phyloP scores from a whole-genome alignment of 2,113 vertebrate genomes.

The Halcyon senegalensis region DNA sequence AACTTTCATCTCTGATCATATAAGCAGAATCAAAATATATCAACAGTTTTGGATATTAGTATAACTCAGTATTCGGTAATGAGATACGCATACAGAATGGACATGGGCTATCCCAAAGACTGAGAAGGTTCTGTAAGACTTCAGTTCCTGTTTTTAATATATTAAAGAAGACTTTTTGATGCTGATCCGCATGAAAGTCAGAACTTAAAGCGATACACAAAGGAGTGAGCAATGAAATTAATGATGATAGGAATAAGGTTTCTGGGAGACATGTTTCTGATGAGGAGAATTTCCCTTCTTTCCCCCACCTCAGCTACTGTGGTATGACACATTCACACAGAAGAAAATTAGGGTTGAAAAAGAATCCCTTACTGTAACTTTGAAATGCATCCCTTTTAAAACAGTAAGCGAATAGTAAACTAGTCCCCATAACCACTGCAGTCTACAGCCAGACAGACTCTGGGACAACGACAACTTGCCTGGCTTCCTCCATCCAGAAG shows the following conservation, averaged over 20 bases:
- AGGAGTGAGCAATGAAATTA: not conserved
- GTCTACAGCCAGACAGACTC: not conserved
- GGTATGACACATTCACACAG: fast-evolving
- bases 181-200: not conserved
- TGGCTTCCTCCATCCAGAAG: not conserved
- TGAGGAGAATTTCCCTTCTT: not conserved
- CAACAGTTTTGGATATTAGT: not conserved
- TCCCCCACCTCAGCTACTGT: not conserved
- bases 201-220: not conserved
- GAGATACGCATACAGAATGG: not conserved
- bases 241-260: not conserved
- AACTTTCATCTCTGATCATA: not conserved
- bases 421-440: fast-evolving
- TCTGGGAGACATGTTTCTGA: not conserved
- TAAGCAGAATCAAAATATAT: not conserved
- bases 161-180: not conserved
- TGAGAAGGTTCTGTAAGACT: not conserved
- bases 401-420: fast-evolving
- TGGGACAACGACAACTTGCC: fast-evolving
- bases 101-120: not conserved
- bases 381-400: not conserved
- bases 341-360: not conserved
- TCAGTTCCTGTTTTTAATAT: not conserved
- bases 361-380: not conserved
- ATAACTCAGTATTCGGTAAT: not conserved